These are phyloP conservation scores for Pandemis cinnamomeana DNA, from an alignment of 2,888 invertebrate genomes.

Conservation along the genomic window DNA sequence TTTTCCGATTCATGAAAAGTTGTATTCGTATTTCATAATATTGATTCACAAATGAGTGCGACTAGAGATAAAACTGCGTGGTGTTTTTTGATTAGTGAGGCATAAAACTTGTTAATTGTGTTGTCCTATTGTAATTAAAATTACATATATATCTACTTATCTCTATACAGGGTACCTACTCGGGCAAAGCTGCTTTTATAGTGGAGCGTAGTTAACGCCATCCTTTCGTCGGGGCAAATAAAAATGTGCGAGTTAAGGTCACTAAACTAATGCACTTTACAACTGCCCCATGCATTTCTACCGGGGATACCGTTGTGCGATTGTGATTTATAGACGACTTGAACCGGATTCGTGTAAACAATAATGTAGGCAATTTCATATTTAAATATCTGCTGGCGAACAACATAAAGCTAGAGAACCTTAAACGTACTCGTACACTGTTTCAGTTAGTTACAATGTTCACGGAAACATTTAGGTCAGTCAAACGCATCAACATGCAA, in stretches of 20 bases:
- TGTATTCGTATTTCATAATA: too few species aligned
- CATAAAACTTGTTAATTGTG: too few species aligned
- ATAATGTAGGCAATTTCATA: neutral
- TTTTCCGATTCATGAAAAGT: too few species aligned
- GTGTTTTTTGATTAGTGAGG: too few species aligned
- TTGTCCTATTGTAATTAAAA: too few species aligned
- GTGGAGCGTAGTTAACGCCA: neutral
- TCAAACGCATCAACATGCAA: slow-evolving; percentile 41
- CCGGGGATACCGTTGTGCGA: neutral
- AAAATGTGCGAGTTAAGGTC: neutral
- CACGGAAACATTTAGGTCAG: slow-evolving; percentile 35
- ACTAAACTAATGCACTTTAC: neutral
- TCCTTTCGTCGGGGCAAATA: neutral
- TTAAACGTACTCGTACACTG: slow-evolving; percentile 22
- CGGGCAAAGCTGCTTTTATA: neutral
- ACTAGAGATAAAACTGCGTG: too few species aligned
- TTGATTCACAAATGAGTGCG: too few species aligned
- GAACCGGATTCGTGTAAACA: neutral
- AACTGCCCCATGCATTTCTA: neutral
- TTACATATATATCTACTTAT: neutral
- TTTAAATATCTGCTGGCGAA: neutral
- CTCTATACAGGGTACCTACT: neutral
- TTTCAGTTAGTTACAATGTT: slow-evolving; percentile 47
- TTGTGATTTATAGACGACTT: neutral
- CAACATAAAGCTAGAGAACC: slow-evolving; percentile 39